Percentiles rank a stretch among this genome's conserved stretches.
Conservation (phyloP, 2,113 vertebrate genomes). For the Cyprinodon tularosa region DNA sequence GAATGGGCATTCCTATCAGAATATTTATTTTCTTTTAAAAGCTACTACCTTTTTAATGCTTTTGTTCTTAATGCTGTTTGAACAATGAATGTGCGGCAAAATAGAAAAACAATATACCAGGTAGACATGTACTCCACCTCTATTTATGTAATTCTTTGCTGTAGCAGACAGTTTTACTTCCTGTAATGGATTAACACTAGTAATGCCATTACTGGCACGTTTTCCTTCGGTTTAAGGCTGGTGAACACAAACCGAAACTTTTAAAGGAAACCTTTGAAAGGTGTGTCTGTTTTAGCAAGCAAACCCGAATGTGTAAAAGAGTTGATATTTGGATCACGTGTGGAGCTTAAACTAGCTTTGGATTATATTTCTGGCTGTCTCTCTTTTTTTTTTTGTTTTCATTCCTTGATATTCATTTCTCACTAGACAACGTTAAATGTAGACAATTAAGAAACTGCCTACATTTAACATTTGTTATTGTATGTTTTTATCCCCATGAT, state of each 20-base stretch:
- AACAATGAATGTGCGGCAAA: not conserved
- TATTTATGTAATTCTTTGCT: not conserved
- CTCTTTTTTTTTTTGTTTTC: conserved; percentile 38
- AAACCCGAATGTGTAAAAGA: not conserved
- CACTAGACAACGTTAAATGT: not conserved
- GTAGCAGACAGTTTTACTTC: conserved; percentile 1
- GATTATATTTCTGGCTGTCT: conserved; percentile 25
- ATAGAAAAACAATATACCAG: not conserved
- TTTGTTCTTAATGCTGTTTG: not conserved
- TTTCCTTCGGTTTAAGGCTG: not conserved
- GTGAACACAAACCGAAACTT: not conserved
- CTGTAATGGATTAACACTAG: not conserved
- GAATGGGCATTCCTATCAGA: not conserved
- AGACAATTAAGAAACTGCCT: not conserved
- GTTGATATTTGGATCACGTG: too few relatives aligned
- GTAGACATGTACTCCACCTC: not conserved
- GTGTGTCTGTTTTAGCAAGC: not conserved
- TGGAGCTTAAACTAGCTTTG: not conserved
- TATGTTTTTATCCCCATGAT: conserved; percentile 2
- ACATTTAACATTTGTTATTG: not conserved
- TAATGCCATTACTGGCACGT: not conserved
- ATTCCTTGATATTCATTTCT: conserved; percentile 3
- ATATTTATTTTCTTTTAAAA: not conserved
- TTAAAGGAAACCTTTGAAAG: not conserved
- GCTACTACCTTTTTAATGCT: not conserved